Conservation (phyloP, 2,888 invertebrate species). For the Dioctria linearis region DNA sequence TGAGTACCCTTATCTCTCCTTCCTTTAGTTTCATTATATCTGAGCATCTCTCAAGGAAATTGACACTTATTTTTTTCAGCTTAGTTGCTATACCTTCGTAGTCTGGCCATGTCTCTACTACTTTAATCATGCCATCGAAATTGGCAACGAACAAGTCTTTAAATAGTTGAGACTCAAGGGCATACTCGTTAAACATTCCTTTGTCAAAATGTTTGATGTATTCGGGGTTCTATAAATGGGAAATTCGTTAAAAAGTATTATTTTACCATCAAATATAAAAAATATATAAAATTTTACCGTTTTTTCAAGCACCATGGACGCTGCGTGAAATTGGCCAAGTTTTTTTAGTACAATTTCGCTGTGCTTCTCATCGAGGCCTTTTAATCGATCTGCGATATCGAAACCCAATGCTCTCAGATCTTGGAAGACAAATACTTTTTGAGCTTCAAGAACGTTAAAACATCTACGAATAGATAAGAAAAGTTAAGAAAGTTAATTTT, state of each 20-base stretch:
- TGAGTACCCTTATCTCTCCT: slow-evolving; percentile 66
- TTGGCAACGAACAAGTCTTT: slow-evolving; percentile 57
- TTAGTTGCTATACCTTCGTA: slow-evolving; percentile 58
- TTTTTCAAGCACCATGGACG: slow-evolving; percentile 72
- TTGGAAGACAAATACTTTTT: slow-evolving; percentile 28
- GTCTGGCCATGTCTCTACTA: slow-evolving; percentile 58
- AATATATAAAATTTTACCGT: slow-evolving; percentile 67
- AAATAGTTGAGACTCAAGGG: slow-evolving; percentile 1
- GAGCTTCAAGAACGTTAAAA: slow-evolving; percentile 28
- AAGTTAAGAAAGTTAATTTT: no score
- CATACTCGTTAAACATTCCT: slow-evolving; percentile 53
- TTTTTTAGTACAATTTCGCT: slow-evolving; percentile 72
- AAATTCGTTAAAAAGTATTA: not conserved
- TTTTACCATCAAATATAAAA: not conserved
- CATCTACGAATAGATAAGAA: not conserved
- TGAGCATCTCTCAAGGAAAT: slow-evolving; percentile 32
- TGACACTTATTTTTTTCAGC: slow-evolving; percentile 38
- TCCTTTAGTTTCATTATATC: slow-evolving; percentile 19
- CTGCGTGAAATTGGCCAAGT: slow-evolving; percentile 73
- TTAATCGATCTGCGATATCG: slow-evolving; percentile 72
- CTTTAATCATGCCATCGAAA: slow-evolving; percentile 56
- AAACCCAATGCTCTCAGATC: slow-evolving; percentile 71
- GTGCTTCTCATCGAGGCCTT: slow-evolving; percentile 73
- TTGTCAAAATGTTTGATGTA: slow-evolving; percentile 55
- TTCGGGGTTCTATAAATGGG: slow-evolving; percentile 57